Evolutionary conservation across 2,888 invertebrate species (phyloP).

Genomic region (Rhopalosiphum nymphaeae): DNA sequence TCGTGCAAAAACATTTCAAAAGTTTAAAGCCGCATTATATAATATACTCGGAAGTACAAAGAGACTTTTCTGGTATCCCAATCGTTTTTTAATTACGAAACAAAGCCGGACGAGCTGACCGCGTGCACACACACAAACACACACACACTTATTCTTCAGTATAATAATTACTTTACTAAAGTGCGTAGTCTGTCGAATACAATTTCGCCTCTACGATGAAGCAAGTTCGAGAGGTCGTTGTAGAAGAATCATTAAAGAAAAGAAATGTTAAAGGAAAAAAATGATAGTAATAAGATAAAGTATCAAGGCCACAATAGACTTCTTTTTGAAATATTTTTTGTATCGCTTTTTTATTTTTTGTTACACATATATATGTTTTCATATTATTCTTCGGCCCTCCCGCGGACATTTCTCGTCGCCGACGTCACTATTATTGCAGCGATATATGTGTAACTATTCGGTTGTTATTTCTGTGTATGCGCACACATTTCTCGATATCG

Average conservation of each 20-base stretch:
- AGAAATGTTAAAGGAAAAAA: slow-evolving; percentile 21
- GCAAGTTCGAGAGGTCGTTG: neutral
- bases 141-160: neutral
- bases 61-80: slow-evolving; percentile 7
- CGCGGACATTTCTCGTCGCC: slow-evolving; percentile 29
- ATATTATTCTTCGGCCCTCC: slow-evolving; percentile 52
- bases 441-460: neutral
- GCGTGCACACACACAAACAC: neutral
- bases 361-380: neutral
- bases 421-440: neutral
- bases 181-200: neutral
- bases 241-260: neutral
- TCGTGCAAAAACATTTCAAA: slow-evolving; percentile 21
- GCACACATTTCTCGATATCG: neutral
- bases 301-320: slow-evolving; percentile 21
- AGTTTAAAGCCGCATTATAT: neutral
- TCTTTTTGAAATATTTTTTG: slow-evolving; percentile 36
- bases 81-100: slow-evolving; percentile 18
- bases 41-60: neutral
- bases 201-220: neutral
- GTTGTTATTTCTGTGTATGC: slow-evolving; percentile 5
- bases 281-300: neutral
- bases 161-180: neutral
- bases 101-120: neutral
- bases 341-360: slow-evolving; percentile 16